These are phyloP conservation scores for Tinamus major DNA, from an alignment of 2,797 vertebrate species.

Conservation along the genomic window DNA sequence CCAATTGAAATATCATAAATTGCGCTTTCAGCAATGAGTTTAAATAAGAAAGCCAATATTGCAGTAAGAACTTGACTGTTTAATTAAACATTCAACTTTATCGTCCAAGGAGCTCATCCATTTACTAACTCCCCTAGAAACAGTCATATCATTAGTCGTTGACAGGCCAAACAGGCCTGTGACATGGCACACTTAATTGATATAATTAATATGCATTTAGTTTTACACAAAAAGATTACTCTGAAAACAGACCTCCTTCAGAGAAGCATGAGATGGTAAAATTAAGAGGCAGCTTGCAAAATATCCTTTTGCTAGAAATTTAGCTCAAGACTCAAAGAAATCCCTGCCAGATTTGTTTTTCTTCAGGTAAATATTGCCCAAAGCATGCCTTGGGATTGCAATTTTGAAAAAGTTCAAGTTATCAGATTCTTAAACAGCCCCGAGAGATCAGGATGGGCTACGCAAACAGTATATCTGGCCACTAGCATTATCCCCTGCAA, in stretches of 20 bases:
- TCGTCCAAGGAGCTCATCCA: slow-evolving; percentile 13
- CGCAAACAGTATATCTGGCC: neutral
- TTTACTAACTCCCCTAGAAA: slow-evolving; percentile 33
- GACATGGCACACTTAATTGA: slow-evolving; percentile 18
- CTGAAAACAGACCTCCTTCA: neutral
- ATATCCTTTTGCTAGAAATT: neutral
- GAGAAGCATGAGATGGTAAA: neutral
- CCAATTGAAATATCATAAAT: slow-evolving; percentile 2
- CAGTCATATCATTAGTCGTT: slow-evolving; percentile 19
- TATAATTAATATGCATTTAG: slow-evolving; percentile 33
- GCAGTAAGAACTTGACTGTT: slow-evolving; percentile 38
- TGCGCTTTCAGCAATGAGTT: neutral
- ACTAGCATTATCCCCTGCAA: no score
- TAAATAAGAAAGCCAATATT: slow-evolving; percentile 24
- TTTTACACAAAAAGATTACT: slow-evolving; percentile 7
- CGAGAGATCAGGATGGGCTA: no score
- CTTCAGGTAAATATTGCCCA: neutral
- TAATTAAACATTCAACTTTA: slow-evolving; percentile 48
- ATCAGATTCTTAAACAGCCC: neutral
- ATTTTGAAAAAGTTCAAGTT: no score
- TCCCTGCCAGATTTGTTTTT: neutral
- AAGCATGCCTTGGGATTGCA: no score
- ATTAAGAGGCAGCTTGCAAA: neutral
- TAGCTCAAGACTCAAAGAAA: neutral
- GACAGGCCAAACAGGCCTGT: slow-evolving; percentile 1